These are phyloP conservation scores for Noctilio leporinus DNA, from an alignment of 2,113 vertebrate genomes.

Conservation along the genomic window DNA sequence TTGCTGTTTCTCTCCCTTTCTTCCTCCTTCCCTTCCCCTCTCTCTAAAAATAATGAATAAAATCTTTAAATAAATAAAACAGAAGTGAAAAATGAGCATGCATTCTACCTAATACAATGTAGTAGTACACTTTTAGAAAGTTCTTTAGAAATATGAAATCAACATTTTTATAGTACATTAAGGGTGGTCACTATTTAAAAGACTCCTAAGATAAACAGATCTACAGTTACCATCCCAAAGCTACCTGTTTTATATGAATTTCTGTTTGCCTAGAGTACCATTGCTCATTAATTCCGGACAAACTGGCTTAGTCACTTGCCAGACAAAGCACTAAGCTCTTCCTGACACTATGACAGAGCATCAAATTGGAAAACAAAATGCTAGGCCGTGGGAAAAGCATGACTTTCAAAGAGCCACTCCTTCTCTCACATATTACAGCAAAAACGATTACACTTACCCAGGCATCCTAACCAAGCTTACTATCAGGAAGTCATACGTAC, in stretches of 20 bases:
- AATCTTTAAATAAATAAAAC: too few species aligned
- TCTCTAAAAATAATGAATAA: too few species aligned
- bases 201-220: not conserved
- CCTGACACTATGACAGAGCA: not conserved
- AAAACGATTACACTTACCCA: not conserved
- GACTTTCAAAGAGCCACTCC: slow-evolving; percentile 3
- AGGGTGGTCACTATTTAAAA: not conserved
- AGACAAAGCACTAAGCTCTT: slow-evolving; percentile 22
- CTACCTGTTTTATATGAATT: not conserved
- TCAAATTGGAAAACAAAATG: slow-evolving; percentile 16
- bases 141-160: slow-evolving; percentile 18
- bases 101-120: not conserved
- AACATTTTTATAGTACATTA: not conserved
- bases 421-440: not conserved
- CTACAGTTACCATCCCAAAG: not conserved
- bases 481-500: not conserved
- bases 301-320: slow-evolving; percentile 45
- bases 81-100: not conserved
- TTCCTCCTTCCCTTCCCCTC: too few species aligned
- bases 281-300: slow-evolving; percentile 20
- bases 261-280: not conserved
- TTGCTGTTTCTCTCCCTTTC: too few species aligned
- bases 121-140: not conserved
- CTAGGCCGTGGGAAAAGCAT: not conserved
- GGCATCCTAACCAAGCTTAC: not conserved